phyloP scores from a whole-genome alignment of 2,888 invertebrate species.

The Morpho helenor region DNA sequence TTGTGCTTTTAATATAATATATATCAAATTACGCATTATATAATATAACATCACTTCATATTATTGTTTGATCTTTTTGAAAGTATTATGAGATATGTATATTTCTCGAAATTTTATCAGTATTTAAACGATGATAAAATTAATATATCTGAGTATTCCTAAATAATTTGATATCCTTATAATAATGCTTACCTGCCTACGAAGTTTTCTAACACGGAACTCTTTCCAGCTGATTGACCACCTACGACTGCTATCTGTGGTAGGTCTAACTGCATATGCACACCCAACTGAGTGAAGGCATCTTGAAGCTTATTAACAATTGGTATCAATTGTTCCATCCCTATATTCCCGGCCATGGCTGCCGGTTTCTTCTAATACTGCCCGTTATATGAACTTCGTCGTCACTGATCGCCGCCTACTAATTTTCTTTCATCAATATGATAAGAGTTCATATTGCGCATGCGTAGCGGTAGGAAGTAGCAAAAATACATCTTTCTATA shows the following conservation, averaged over 20 bases:
- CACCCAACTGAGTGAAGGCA: constrained; percentile 99
- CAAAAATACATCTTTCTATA: constrained; percentile 28
- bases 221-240: constrained; percentile 99
- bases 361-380: constrained; percentile 64
- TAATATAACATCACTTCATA: too few species aligned
- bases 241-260: constrained; percentile 99
- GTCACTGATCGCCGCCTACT: constrained; percentile 68
- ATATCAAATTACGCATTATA: too few species aligned
- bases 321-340: constrained; percentile 99
- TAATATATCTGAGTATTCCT: too few species aligned
- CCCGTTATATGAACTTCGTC: constrained; percentile 64
- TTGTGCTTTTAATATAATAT: too few species aligned
- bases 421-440: constrained; percentile 74
- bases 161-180: too few species aligned
- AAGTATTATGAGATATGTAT: too few species aligned
- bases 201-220: constrained; percentile 99
- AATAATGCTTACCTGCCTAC: constrained; percentile 92
- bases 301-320: constrained; percentile 99
- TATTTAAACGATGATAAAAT: too few species aligned
- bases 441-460: constrained; percentile 51
- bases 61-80: too few species aligned
- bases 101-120: too few species aligned
- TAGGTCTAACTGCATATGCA: constrained; percentile 98
- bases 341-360: constrained; percentile 85
- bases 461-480: constrained; percentile 46